These are phyloP conservation scores for Ashinkailepas kermadecensis DNA, from an alignment of 2,888 invertebrate species.

Conservation along the genomic window DNA sequence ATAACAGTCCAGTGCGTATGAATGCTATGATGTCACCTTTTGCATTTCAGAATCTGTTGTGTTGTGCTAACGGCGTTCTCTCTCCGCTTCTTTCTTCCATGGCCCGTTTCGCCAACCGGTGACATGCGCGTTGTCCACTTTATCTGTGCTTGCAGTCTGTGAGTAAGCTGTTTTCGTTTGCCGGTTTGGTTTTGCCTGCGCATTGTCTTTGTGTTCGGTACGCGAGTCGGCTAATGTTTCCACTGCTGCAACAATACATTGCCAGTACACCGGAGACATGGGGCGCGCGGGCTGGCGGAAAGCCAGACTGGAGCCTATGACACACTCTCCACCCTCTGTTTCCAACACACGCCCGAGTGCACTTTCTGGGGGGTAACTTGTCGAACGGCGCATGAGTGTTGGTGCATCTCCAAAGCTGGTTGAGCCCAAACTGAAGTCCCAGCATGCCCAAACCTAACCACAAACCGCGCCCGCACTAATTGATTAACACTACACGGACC, in stretches of 20 bases:
- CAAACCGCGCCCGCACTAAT: too few relatives aligned
- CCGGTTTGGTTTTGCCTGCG: background rate
- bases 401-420: too few relatives aligned
- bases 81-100: conserved; percentile 16
- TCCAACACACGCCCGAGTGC: too few relatives aligned
- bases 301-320: too few relatives aligned
- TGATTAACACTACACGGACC: too few relatives aligned
- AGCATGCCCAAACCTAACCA: too few relatives aligned
- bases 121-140: conserved; percentile 21
- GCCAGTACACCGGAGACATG: background rate
- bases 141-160: conserved; percentile 18
- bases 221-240: background rate
- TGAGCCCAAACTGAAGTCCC: too few relatives aligned
- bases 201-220: background rate
- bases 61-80: background rate
- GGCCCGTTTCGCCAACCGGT: conserved; percentile 5
- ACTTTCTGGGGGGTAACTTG: too few relatives aligned
- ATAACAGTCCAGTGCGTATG: background rate
- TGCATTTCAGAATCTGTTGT: conserved; percentile 3
- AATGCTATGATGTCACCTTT: background rate
- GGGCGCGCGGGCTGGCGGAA: too few relatives aligned
- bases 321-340: too few relatives aligned
- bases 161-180: background rate
- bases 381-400: too few relatives aligned
- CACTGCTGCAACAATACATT: conserved; percentile 15